Percentiles rank a stretch among this genome's conserved stretches.
Evolutionary conservation across 2,797 vertebrate species (phyloP).

Genomic region (Enteromius mattozi): DNA sequence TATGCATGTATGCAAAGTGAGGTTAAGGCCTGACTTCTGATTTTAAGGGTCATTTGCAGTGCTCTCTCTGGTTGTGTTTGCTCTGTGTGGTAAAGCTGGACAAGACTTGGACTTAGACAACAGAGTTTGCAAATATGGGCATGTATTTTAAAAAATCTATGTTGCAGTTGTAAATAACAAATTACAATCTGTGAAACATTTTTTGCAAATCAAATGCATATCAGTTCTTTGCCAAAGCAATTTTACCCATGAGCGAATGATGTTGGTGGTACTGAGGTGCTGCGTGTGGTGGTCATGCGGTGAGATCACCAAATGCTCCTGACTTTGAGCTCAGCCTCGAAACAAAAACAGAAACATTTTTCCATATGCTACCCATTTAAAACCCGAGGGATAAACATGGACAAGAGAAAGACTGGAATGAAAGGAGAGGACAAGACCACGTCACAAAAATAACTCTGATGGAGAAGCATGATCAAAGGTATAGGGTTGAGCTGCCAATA

Average conservation of each 20-base stretch:
- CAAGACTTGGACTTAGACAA: background rate
- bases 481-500: conserved; percentile 14
- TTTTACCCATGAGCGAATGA: conserved; percentile 20
- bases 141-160: too few species aligned
- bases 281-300: conserved; percentile 69
- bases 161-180: background rate
- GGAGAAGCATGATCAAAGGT: conserved; percentile 36
- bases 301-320: conserved; percentile 62
- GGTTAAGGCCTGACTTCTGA: background rate
- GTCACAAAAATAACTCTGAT: background rate
- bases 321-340: conserved; percentile 71
- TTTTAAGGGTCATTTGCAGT: background rate
- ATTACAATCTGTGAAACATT: background rate
- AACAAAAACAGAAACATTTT: conserved; percentile 69
- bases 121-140: background rate
- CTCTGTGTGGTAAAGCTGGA: background rate
- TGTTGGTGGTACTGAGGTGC: conserved; percentile 16
- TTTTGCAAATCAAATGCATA: background rate
- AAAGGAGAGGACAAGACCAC: background rate
- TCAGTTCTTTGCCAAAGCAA: background rate
- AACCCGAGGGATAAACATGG: conserved; percentile 50
- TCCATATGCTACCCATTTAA: conserved; percentile 67
- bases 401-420: conserved; percentile 14
- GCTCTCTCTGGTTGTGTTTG: background rate
- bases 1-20: background rate